Conservation (phyloP, 2,888 invertebrate species). For the Leptarthrus brevirostris region DNA sequence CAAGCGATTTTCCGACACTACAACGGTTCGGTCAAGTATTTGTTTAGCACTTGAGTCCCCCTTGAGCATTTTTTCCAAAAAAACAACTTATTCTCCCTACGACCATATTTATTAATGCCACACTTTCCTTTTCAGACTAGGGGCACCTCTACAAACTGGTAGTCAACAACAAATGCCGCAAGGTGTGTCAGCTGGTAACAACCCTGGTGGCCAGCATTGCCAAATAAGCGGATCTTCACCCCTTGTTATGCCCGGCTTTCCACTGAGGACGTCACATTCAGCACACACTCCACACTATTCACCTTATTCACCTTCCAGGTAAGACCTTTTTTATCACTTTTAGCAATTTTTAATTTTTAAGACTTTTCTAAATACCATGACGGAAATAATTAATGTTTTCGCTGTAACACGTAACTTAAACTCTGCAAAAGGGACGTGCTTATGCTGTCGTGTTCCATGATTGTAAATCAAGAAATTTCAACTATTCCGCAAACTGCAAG, state of each 20-base stretch:
- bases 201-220: slow-evolving; percentile 75
- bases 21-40: no score
- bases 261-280: slow-evolving; percentile 75
- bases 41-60: neutral
- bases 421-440: neutral
- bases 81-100: slow-evolving; percentile 13
- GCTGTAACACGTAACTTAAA: slow-evolving; percentile 2
- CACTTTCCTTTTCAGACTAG: slow-evolving; percentile 61
- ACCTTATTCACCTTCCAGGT: slow-evolving; percentile 89
- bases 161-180: slow-evolving; percentile 67
- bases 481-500: no score
- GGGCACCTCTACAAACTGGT: slow-evolving; percentile 61
- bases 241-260: slow-evolving; percentile 90
- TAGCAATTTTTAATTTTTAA: neutral
- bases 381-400: slow-evolving; percentile 23
- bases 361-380: neutral
- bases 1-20: no score
- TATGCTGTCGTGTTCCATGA: slow-evolving; percentile 9
- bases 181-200: slow-evolving; percentile 73
- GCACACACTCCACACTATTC: slow-evolving; percentile 83
- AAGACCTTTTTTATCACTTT: slow-evolving; percentile 51
- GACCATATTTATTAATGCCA: slow-evolving; percentile 47
- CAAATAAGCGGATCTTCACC: slow-evolving; percentile 78
- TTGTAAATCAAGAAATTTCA: slow-evolving; percentile 11
- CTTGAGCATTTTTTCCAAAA: slow-evolving; percentile 17